These are phyloP conservation scores for Trematocara nigrifrons DNA, from an alignment of 2,113 vertebrate species.

Conservation along the genomic window DNA sequence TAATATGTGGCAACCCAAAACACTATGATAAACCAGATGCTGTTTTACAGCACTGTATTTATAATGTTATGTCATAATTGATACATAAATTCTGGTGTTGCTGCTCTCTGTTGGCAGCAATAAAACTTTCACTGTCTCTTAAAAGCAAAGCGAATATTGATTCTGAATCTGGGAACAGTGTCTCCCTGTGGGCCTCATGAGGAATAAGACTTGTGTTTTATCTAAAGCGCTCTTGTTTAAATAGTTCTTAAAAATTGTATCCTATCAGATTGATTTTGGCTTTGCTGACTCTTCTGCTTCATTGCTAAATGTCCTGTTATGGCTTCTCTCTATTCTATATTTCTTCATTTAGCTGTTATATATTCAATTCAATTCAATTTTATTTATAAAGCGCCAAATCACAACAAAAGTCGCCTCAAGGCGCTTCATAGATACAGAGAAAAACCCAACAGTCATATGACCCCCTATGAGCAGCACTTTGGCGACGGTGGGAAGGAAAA, in stretches of 20 bases:
- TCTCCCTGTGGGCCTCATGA: background rate
- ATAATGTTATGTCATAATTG: background rate
- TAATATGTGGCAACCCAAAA: background rate
- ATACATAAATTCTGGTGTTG: background rate
- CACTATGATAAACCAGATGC: background rate
- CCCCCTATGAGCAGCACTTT: too few species aligned
- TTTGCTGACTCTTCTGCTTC: background rate
- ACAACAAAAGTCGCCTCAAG: too few species aligned
- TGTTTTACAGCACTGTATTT: background rate
- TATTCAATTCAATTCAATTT: background rate
- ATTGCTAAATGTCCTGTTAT: background rate
- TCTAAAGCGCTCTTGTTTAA: background rate
- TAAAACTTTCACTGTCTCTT: background rate
- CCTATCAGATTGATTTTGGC: background rate
- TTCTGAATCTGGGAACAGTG: background rate
- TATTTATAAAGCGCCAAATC: too few species aligned
- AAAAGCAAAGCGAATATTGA: background rate
- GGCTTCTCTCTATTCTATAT: background rate
- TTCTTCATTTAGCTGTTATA: background rate
- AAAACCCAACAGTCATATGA: too few species aligned
- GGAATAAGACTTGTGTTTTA: background rate
- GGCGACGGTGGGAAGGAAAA: too few species aligned
- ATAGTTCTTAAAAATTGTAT: background rate
- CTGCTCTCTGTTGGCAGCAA: background rate
- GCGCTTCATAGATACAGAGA: too few species aligned